A percentile compares a stretch with the other conserved stretches of the same genome.
Conservation (phyloP, 1,140 invertebrate species). For the Pemphigus obesinymphae region DNA sequence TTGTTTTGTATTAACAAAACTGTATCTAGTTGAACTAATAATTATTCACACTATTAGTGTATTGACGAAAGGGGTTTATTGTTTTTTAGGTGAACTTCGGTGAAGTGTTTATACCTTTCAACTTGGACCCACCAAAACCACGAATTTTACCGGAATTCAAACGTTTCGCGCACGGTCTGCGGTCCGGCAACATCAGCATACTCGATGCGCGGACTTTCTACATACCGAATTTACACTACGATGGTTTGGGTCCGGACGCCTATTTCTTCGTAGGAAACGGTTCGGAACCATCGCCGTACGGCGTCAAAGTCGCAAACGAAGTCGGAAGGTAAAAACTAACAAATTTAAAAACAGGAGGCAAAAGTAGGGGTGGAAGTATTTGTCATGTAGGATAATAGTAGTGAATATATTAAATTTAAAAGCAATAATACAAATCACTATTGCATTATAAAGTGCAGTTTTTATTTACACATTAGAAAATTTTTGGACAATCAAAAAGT, state of each 20-base stretch:
- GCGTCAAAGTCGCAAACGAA: conserved; percentile 84
- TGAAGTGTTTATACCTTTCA: conserved; percentile 69
- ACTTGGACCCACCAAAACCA: conserved; percentile 68
- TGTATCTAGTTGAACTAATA: no score
- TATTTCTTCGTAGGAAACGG: conserved; percentile 92
- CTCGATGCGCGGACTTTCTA: conserved; percentile 87
- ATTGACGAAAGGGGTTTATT: no score
- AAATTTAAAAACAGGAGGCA: no score
- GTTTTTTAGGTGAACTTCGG: conserved; percentile 75
- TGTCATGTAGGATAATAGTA: no score
- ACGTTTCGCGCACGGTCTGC: conserved; percentile 74
- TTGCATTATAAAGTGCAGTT: no score
- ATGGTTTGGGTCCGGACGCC: conserved; percentile 81
- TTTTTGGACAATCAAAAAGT: no score
- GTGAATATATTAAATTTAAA: no score
- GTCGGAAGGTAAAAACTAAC: conserved; percentile 65
- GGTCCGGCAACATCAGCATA: conserved; percentile 85
- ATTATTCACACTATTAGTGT: no score
- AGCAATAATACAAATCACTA: no score
- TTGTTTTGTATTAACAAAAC: no score
- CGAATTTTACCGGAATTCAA: conserved; percentile 78
- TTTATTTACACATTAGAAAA: no score
- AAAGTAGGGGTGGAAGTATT: no score
- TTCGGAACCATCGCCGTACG: conserved; percentile 70
- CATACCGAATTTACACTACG: conserved; percentile 87